Base-by-base conservation (phyloP, 2,888 invertebrate genomes). In the Galerucella calmariensis region DNA sequence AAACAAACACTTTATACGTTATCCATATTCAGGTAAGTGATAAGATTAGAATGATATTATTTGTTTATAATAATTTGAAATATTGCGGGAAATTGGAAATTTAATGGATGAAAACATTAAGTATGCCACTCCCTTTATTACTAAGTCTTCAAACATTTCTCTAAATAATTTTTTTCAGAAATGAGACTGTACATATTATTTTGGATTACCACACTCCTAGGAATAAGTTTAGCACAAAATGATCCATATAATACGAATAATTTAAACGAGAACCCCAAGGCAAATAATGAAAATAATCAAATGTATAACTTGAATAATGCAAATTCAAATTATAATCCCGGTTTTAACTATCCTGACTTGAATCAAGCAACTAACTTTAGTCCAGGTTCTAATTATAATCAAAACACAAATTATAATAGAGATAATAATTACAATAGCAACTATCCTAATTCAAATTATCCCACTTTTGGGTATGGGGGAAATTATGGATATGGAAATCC, bases 401-500 rank as follows among this genome's bases (percentile, higher is more conserved):
- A 67, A 68, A 79, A 76, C 41, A 14, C 58, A 56, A 67, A 74
- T 58, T 65, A 66, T 59, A 73, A 75, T 62, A 63, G 66, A 69
- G 69, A 72, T 72, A 48, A 51, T 62, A 75, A 67, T 68, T 65
- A 62, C n/a, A 41, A 76, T 59, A 78, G 35, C 35, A 41, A 41
- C 35, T 41, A 80, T 68, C 77, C 71, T 20, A 71, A 72, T 66
- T 53, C 70, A 44, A 79, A 78, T 68, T 79, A 76, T 66, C 72
- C 72, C 35, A 48, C 44, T 44, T 72, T 66, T 69, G 77, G 79
- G 63, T 75, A 75, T 72, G 77, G 75, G 67, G 78, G 76, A 48
- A 73, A 65, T 66, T 78, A 76, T 59, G 75, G 77, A 63, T 82
- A 83, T 79, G 83, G 84, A 74, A 80, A 83, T 67, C 78, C 81